phyloP scores from a whole-genome alignment of 2,797 vertebrate genomes.

The Phyllotis vaccarum region DNA sequence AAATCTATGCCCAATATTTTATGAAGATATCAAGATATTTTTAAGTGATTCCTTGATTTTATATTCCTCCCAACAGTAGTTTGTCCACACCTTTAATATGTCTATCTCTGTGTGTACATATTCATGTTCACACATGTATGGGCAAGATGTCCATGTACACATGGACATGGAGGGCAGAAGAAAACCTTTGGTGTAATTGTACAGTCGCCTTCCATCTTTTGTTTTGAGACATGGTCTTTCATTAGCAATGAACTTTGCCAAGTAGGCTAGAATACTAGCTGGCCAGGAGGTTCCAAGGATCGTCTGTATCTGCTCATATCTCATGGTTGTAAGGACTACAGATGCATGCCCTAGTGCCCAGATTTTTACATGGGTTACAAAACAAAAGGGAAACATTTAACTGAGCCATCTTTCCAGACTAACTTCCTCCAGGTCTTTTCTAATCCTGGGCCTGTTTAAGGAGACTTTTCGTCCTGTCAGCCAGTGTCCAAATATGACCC shows the following conservation, averaged over 20 bases:
- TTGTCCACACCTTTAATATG: neutral
- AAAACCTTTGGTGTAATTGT: neutral
- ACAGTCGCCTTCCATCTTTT: neutral
- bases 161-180: neutral
- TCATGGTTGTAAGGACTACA: neutral
- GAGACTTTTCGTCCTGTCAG: neutral
- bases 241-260: neutral
- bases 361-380: neutral
- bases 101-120: too few relatives aligned
- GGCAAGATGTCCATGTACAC: neutral
- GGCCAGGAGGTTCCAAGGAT: neutral
- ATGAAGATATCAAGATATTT: constrained; percentile 57
- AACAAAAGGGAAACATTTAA: neutral
- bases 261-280: neutral
- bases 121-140: neutral
- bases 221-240: neutral
- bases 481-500: neutral
- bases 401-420: neutral
- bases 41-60: constrained; percentile 39
- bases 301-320: neutral
- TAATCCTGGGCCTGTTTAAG: neutral
- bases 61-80: neutral
- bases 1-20: constrained; percentile 38
- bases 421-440: neutral
- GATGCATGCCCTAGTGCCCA: neutral